Conservation (phyloP, 1,140 invertebrate species). For the Metaphire vulgaris region DNA sequence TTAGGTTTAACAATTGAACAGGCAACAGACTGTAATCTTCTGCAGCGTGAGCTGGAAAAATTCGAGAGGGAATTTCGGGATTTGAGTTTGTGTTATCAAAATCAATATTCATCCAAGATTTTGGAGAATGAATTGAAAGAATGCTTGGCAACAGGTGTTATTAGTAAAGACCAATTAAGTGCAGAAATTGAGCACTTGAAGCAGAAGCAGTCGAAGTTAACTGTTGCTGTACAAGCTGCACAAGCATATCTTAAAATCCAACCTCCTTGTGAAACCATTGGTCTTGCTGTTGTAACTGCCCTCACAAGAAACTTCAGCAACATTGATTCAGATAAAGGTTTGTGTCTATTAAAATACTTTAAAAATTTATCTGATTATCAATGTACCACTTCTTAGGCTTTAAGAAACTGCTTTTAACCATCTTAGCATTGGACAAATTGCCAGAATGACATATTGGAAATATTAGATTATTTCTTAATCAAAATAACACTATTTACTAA, state of each 20-base stretch:
- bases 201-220: conserved; percentile 28
- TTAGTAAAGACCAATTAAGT: conserved; percentile 25
- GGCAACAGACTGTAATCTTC: conserved; percentile 40
- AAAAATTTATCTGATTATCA: too few species aligned
- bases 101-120: conserved; percentile 42
- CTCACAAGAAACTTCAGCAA: conserved; percentile 24
- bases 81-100: conserved; percentile 42
- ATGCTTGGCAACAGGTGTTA: conserved; percentile 39
- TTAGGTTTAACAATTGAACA: conserved; percentile 47
- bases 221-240: conserved; percentile 44
- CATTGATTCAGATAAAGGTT: conserved; percentile 8
- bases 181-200: conserved; percentile 27
- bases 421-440: too few species aligned
- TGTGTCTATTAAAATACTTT: too few species aligned
- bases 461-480: too few species aligned
- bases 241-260: conserved; percentile 46
- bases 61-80: conserved; percentile 47
- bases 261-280: conserved; percentile 49
- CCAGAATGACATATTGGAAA: too few species aligned
- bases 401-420: too few species aligned
- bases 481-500: too few species aligned
- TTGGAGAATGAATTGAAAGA: conserved; percentile 46
- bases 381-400: too few species aligned
- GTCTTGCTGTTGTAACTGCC: conserved; percentile 44
- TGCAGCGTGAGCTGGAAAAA: conserved; percentile 41